A percentile compares a stretch with the other conserved stretches of the same genome.
phyloP scores from a whole-genome alignment of 1,140 invertebrate genomes.

The Ephestia elutella region DNA sequence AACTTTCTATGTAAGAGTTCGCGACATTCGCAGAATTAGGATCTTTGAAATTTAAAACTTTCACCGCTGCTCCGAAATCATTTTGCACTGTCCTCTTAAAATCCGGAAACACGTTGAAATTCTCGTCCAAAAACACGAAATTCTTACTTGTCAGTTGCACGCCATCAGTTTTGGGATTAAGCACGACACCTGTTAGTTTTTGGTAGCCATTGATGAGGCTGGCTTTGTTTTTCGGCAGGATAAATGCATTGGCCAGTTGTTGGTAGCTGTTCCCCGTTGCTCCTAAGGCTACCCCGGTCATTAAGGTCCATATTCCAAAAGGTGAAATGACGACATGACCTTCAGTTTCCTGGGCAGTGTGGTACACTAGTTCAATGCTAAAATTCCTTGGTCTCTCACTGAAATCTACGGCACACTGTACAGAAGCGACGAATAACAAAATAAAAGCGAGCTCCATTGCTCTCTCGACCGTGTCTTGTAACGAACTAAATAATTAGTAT shows the following conservation, averaged over 20 bases:
- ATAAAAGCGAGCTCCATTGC: conserved; percentile 33
- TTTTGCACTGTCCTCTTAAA: conserved; percentile 35
- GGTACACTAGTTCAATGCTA: conserved; percentile 55
- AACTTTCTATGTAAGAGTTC: conserved; percentile 46
- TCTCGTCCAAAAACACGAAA: conserved; percentile 56
- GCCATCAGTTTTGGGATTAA: conserved; percentile 35
- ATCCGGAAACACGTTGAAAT: conserved; percentile 38
- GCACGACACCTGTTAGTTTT: conserved; percentile 40
- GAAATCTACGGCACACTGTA: conserved; percentile 45
- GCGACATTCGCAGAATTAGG: conserved; percentile 41
- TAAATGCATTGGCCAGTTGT: conserved; percentile 38
- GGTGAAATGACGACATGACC: conserved; percentile 64
- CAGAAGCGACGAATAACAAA: conserved; percentile 28
- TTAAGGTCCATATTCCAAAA: conserved; percentile 61
- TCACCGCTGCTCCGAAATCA: conserved; percentile 48
- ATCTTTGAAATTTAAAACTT: conserved; percentile 53
- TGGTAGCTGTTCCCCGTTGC: conserved; percentile 41
- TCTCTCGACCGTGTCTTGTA: conserved; percentile 25
- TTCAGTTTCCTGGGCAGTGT: conserved; percentile 41
- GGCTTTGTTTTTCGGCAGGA: conserved; percentile 41
- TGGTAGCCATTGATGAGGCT: conserved; percentile 45
- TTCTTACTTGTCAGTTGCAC: conserved; percentile 52
- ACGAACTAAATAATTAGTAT: conserved; percentile 29
- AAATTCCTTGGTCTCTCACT: conserved; percentile 57
- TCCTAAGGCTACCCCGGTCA: conserved; percentile 54